These are phyloP conservation scores for Monopterus albus DNA, from an alignment of 2,113 vertebrate species.

Conservation along the genomic window DNA sequence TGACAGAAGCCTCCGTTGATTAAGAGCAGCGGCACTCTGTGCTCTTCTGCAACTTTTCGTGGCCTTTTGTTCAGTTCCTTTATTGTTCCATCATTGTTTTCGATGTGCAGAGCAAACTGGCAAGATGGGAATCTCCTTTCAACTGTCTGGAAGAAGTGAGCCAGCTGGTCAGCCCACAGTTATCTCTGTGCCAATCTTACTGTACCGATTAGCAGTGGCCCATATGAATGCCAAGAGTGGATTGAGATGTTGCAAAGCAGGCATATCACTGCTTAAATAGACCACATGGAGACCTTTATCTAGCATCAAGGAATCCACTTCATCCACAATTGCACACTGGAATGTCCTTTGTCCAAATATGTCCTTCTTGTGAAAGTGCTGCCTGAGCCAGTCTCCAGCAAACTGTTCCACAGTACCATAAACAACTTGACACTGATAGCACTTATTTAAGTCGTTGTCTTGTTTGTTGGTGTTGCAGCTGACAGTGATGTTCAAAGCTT, in stretches of 20 bases:
- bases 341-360: constrained; percentile 59
- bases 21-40: constrained; percentile 31
- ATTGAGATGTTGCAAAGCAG: constrained; percentile 58
- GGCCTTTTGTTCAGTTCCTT: not conserved
- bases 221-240: constrained; percentile 69
- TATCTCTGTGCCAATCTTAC: not conserved
- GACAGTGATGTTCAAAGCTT: constrained; percentile 14
- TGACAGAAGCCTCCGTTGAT: constrained; percentile 47
- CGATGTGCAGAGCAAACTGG: constrained; percentile 36
- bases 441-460: not conserved
- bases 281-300: constrained; percentile 68
- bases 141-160: constrained; percentile 43
- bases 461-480: constrained; percentile 59
- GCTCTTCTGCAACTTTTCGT: not conserved
- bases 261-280: constrained; percentile 47
- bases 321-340: constrained; percentile 75
- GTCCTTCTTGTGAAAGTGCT: constrained; percentile 45
- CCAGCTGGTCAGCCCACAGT: constrained; percentile 29
- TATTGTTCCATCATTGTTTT: not conserved
- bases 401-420: constrained; percentile 73
- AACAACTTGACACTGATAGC: constrained; percentile 68
- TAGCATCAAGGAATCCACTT: constrained; percentile 77
- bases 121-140: constrained; percentile 38
- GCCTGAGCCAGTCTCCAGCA: constrained; percentile 66
- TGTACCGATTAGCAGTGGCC: constrained; percentile 46